A percentile compares a stretch with the other conserved stretches of the same genome.
Evolutionary conservation across 2,888 invertebrate species (phyloP).

Genomic region (Melanchra persicariae): DNA sequence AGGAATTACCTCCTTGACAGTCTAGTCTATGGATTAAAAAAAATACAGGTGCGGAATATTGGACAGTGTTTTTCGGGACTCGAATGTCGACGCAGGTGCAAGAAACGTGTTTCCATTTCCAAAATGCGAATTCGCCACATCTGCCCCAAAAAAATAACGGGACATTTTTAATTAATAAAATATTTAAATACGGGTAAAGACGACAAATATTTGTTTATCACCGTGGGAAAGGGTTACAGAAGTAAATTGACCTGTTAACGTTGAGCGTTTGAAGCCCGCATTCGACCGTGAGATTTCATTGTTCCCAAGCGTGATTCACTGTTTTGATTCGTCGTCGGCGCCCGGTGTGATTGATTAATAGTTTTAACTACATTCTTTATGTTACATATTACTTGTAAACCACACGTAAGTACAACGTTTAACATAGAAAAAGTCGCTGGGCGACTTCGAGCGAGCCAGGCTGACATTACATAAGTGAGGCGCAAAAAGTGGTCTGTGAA

Average conservation of each 20-base stretch:
- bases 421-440: slow-evolving; percentile 60
- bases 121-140: slow-evolving; percentile 51
- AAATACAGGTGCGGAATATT: slow-evolving; percentile 37
- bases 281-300: slow-evolving; percentile 88
- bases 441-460: slow-evolving; percentile 51
- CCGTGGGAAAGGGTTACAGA: slow-evolving; percentile 86
- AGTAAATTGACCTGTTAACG: slow-evolving; percentile 89
- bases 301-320: slow-evolving; percentile 86
- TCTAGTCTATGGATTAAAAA: slow-evolving; percentile 55
- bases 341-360: slow-evolving; percentile 84
- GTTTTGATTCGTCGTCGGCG: slow-evolving; percentile 85
- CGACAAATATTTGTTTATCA: slow-evolving; percentile 81
- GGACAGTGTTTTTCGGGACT: slow-evolving; percentile 50
- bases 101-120: slow-evolving; percentile 56
- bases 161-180: slow-evolving; percentile 70
- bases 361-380: slow-evolving; percentile 76
- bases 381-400: slow-evolving; percentile 65
- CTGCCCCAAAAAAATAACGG: slow-evolving; percentile 57
- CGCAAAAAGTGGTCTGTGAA: slow-evolving; percentile 76
- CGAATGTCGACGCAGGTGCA: slow-evolving; percentile 43
- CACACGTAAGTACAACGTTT: slow-evolving; percentile 65
- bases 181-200: slow-evolving; percentile 69
- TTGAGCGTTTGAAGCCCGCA: slow-evolving; percentile 87
- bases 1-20: slow-evolving; percentile 53
- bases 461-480: slow-evolving; percentile 70